Base-by-base conservation (phyloP, 2,797 vertebrate genomes). In the Megalops cyprinoides region DNA sequence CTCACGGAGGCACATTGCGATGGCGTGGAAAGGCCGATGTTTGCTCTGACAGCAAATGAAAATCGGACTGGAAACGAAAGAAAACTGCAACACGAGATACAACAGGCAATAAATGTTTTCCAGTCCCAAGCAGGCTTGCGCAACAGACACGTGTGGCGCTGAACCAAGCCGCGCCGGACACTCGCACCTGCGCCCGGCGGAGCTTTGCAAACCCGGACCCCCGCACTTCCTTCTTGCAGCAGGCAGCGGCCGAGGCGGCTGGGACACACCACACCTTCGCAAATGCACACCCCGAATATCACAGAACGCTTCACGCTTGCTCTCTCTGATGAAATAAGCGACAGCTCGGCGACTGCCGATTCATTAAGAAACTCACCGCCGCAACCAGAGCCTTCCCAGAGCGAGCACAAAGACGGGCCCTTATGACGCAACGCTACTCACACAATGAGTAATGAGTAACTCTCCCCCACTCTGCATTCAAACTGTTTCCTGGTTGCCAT, bases 401-500 rank as follows among this genome's bases (percentile, higher is more conserved):
- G 31, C 10, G 18, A 51, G 46, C 37, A 80, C 79, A 58, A 80
- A 80, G 67, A 74, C 7, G 4, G 15, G 7, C 53, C n/a, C 69
- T n/a, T 58, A 79, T 80, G 51, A 80, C 25, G 10, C 31, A 46
- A 58, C 55, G 60, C 4, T 28, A 55, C 55, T 74, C 42, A 55
- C 18, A 3, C 28, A 42, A 62, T 58, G 39, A 60, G 69, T 58
- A 80, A 80, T 25, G 4, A 14, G 9, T 28, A 15, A 48, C 31
- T n/a, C 37, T 20, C 53, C 51, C 53, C 53, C 51, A 53, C 25
- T 44, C 69, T 48, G 8, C 7, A 69, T 46, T 48, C 62, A 48
- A 20, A 23, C 34, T 51, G 49, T 65, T 55, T 79, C 62, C 77
- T 53, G 77, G n/a, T 49, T 37, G 62, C 39, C 76, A 42, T 77